These are phyloP conservation scores for Drosophila differens DNA, from an alignment of 2,888 invertebrate genomes.

Conservation along the genomic window DNA sequence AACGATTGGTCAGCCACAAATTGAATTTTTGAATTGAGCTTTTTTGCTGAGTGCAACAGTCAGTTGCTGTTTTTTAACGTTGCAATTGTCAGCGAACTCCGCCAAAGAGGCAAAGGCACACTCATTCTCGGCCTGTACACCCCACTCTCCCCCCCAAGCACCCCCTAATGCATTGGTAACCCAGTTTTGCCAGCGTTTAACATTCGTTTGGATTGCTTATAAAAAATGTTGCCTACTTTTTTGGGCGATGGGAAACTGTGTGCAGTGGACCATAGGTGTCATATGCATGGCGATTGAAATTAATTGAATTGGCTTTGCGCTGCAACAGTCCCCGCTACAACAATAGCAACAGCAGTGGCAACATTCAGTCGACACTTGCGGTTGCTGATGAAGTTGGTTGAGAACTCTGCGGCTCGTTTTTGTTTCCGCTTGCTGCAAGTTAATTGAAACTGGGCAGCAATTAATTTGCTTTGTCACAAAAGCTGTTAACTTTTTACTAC, in stretches of 20 bases:
- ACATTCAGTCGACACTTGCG: slow-evolving; percentile 57
- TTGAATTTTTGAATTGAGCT: neutral
- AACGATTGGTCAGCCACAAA: neutral
- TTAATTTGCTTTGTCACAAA: slow-evolving; percentile 80
- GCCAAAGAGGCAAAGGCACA: neutral
- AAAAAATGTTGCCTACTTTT: slow-evolving; percentile 69
- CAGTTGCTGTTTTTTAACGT: neutral
- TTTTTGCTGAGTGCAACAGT: slow-evolving; percentile 1
- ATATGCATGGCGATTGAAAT: slow-evolving; percentile 76
- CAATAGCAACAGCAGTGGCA: slow-evolving; percentile 3
- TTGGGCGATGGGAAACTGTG: slow-evolving; percentile 48
- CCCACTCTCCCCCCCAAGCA: neutral
- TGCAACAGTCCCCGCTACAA: slow-evolving; percentile 45
- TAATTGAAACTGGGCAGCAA: slow-evolving; percentile 79
- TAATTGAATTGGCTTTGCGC: slow-evolving; percentile 79
- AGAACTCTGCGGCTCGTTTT: slow-evolving; percentile 16
- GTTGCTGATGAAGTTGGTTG: slow-evolving; percentile 62
- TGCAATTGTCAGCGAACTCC: slow-evolving; percentile 29
- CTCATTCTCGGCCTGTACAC: neutral
- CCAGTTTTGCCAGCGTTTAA: slow-evolving; percentile 31
- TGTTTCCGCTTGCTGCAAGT: slow-evolving; percentile 46
- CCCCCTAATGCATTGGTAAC: neutral
- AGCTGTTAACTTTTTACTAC: slow-evolving; percentile 60
- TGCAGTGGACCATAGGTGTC: slow-evolving; percentile 76
- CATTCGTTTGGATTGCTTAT: slow-evolving; percentile 57